Base-by-base conservation (phyloP, 2,797 vertebrate species). In the Onychomys arenicola region DNA sequence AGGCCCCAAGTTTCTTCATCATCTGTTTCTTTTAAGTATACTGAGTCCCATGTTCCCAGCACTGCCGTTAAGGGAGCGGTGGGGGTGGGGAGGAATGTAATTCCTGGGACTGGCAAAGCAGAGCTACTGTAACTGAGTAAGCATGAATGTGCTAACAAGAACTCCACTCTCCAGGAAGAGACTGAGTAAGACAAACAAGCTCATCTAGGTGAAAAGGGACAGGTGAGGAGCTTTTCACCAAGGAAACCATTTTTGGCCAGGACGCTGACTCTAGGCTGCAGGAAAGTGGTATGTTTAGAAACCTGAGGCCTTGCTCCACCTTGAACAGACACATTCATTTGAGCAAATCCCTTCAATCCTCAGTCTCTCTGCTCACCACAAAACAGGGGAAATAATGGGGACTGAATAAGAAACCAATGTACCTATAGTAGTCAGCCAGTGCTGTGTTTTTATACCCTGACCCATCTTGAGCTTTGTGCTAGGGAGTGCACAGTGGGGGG, bases 311-410 rank as follows among this genome's bases (percentile, higher is more conserved):
- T 16, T 6, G 11, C 73, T 71, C 37, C 25, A 11, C 25, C 8
- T 59, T 23, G 29, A 46, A 80, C 52, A 81, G 43, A 10, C 61
- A 37, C 40, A 6, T 65, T 86, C 71, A 27, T 76, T 59, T 55
- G 7, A 7, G 34, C 11, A 95, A 78, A 34, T 71, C 40, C 55
- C 29, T 91, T 96, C 32, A 67, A 75, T 63, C 83, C 52, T 92
- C 73, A 40, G 21, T 84, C 76, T 85, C 55, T 75, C 61, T 67
- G 55, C 80, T 82, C 19, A 0, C 55, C 75, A 65, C 34, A 55
- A 84, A 88, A 88, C 67, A 49, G 10, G 73, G 34, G 6, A 65
- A 57, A 63, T 17, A 55, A 9, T 89, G 14, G 14, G 19, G 86
- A 61, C 88, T 76, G 83, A 90, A 77, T 67, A 4, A 84, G 5